These are phyloP conservation scores for Centroberyx gerrardi DNA, from an alignment of 2,797 vertebrate genomes.

Conservation along the genomic window DNA sequence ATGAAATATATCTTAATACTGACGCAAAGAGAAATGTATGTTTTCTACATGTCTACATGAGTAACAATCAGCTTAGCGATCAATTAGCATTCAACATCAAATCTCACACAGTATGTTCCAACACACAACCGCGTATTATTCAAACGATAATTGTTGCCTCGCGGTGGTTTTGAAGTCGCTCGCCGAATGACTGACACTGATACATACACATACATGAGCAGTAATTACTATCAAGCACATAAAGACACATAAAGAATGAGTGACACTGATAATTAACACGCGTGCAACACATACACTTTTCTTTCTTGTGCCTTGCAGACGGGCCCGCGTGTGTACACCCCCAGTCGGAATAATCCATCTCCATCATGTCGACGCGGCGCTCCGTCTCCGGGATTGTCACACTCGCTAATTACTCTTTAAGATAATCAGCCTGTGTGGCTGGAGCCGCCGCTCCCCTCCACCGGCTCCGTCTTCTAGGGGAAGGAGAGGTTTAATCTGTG, in stretches of 20 bases:
- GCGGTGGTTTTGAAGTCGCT: conserved; percentile 67
- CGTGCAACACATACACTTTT: conserved; percentile 53
- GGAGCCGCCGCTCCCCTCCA: conserved; percentile 70
- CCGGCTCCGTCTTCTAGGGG: conserved; percentile 64
- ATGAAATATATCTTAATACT: conserved; percentile 35
- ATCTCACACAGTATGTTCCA: conserved; percentile 48
- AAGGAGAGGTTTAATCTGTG: conserved; percentile 80
- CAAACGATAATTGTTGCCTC: conserved; percentile 74
- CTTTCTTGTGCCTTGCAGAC: conserved; percentile 64
- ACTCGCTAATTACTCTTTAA: conserved; percentile 82
- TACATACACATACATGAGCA: conserved; percentile 74
- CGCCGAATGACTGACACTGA: conserved; percentile 73
- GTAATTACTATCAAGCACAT: conserved; percentile 76
- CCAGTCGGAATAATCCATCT: conserved; percentile 77
- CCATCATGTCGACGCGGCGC: conserved; percentile 67
- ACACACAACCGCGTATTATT: conserved; percentile 48
- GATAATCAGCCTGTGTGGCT: conserved; percentile 79
- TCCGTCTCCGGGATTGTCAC: conserved; percentile 75
- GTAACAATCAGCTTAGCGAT: conserved; percentile 59
- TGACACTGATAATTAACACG: conserved; percentile 77
- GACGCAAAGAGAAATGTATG: conserved; percentile 19
- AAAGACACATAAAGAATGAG: conserved; percentile 79
- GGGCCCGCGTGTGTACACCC: conserved; percentile 47
- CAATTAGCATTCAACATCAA: conserved; percentile 70
- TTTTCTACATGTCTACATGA: conserved; percentile 30